Evolutionary conservation across 2,888 invertebrate species (phyloP).

Genomic region (Agriopis leucophaearia): DNA sequence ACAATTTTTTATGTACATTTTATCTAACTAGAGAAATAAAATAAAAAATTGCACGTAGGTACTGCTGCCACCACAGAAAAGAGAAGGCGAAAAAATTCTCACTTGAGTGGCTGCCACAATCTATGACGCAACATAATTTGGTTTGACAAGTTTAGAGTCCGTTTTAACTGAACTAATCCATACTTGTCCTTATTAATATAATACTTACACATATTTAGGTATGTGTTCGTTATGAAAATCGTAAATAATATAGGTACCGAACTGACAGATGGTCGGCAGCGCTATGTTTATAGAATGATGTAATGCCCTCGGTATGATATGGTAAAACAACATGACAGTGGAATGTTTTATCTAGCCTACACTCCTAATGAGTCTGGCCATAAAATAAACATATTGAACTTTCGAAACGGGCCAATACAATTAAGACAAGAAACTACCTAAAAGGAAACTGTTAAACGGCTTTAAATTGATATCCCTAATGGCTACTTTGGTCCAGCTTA

Average conservation of each 20-base stretch:
- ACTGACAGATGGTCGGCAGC: constrained; percentile 23
- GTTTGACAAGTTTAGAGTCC: no score
- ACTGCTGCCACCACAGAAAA: no score
- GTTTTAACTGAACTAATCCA: neutral
- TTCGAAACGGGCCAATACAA: neutral
- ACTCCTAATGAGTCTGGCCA: constrained; percentile 29
- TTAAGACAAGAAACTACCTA: neutral
- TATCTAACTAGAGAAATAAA: no score
- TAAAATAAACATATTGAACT: constrained; percentile 11
- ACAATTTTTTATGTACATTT: constrained; percentile 25
- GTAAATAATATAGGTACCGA: constrained; percentile 14
- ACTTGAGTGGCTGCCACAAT: no score
- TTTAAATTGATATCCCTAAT: neutral
- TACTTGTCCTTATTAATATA: constrained; percentile 3
- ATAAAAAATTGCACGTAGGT: no score
- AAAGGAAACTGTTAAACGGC: neutral
- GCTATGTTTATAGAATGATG: constrained; percentile 33
- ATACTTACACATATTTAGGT: neutral
- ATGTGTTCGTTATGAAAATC: constrained; percentile 21
- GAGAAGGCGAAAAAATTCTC: no score
- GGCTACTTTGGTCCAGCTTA: neutral
- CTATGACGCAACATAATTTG: no score
- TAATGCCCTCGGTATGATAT: constrained; percentile 35
- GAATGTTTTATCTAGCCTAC: constrained; percentile 35
- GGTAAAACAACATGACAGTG: constrained; percentile 31